Evolutionary conservation across 2,113 vertebrate species (phyloP), one percentile per base, ranked within the genome.

Genomic region (Cromileptes altivelis): DNA sequence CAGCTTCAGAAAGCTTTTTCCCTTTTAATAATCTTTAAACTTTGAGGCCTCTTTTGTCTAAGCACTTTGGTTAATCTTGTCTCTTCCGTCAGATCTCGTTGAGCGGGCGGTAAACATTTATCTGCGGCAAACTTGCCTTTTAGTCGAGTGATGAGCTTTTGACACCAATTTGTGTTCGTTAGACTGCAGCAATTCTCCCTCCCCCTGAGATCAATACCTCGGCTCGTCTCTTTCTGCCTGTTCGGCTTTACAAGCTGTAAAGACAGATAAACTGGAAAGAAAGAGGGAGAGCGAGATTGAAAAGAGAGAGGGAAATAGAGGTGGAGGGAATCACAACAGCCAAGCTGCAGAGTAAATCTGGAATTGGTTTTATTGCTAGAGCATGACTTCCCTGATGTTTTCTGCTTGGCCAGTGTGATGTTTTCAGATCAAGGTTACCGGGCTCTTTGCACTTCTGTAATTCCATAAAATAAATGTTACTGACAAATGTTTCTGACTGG

Each of bases 161-260:
- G 83, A 91, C 89, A 92, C 88, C 92, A 83, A 89, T 92, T 93
- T 92, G 92, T 92, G 90, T 90, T 91, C 45, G 81, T 90, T 90
- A 85, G 88, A 90, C 89, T 88, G 89, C 88, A 84, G 83, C 89
- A 70, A 80, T 85, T 56, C 89, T 17, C 55, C 80, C 82, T 70
- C 62, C 85, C 69, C 80, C 50, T 19, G 75, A 91, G 88, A 95
- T 95, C 94, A 94, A 95, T 94, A 94, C 88, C 79, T 63, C 79
- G 11, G 69, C 90, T 91, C 81, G 71, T 92, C 92, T 93, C 89
- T 88, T 84, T 90, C 83, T 73, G 82, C 78, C 88, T 81, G 77
- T 89, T 88, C 63, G 45, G 89, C 84, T 93, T 90, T 91, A 93
- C 88, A 92, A 90, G 89, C 93, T 85, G 93, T 90, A 90, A 86